Percentiles rank a stretch among this genome's conserved stretches.
Evolutionary conservation across 2,113 vertebrate species (phyloP).

Genomic region (Gorsachius goisagi): DNA sequence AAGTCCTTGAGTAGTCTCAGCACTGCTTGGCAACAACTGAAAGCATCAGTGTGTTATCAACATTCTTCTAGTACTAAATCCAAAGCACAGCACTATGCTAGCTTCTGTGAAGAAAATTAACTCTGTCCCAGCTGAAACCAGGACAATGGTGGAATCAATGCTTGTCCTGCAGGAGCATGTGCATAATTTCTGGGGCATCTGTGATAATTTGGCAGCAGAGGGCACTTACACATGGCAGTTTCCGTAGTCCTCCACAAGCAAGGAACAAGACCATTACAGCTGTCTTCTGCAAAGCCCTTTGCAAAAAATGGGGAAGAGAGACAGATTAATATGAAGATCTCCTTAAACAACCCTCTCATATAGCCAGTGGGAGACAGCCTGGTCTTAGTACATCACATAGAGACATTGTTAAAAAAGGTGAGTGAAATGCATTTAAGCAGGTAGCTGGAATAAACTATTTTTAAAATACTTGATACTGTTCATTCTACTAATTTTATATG

Average conservation of each 20-base stretch:
- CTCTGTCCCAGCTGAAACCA: too few species aligned
- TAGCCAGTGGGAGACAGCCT: background rate
- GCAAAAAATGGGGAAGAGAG: background rate
- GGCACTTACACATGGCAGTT: background rate
- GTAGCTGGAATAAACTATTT: background rate
- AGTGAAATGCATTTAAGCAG: background rate
- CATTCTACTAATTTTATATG: background rate
- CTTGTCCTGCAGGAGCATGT: accelerated
- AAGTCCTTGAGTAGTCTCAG: too few species aligned
- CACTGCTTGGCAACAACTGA: too few species aligned
- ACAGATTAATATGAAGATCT: background rate
- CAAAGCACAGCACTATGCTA: too few species aligned
- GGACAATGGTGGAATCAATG: accelerated
- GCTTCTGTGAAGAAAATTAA: too few species aligned
- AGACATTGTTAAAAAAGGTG: background rate
- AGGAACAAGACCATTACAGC: background rate
- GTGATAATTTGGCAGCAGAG: background rate
- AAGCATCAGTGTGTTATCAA: too few species aligned
- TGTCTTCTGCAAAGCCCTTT: background rate
- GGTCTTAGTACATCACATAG: background rate
- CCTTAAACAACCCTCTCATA: background rate
- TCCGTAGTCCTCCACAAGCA: background rate
- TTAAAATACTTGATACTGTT: background rate
- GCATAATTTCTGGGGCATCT: background rate
- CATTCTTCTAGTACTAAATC: too few species aligned